Evolutionary conservation across 2,797 vertebrate species (phyloP).

Genomic region (Melanitta fusca): DNA sequence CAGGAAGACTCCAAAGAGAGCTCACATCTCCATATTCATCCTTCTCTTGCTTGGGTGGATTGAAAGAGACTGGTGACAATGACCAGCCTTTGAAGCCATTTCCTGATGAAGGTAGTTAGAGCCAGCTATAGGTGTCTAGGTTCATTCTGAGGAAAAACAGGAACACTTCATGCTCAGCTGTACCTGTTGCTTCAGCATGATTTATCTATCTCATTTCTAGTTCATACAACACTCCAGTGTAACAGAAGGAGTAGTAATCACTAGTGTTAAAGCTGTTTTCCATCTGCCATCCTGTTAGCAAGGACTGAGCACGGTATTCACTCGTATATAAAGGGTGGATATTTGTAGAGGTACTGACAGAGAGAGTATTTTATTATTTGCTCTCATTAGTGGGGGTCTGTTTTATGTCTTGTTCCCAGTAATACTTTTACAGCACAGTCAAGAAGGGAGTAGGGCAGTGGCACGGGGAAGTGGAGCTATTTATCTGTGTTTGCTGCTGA

Average conservation of each 20-base stretch:
- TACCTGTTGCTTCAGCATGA: background rate
- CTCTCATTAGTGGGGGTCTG: background rate
- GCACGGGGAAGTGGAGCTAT: accelerated
- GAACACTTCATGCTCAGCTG: background rate
- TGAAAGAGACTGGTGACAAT: background rate
- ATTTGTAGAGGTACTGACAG: background rate
- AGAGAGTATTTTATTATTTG: background rate
- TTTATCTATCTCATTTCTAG: background rate
- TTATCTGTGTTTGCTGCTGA: background rate
- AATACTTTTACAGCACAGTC: background rate
- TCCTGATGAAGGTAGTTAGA: background rate
- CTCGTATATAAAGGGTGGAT: accelerated
- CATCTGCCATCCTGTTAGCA: background rate
- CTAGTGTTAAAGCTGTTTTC: background rate
- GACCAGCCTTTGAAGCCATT: background rate
- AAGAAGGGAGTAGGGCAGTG: background rate
- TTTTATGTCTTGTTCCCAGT: background rate
- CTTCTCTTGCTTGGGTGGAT: background rate
- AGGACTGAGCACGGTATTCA: background rate
- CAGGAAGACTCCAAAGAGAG: background rate
- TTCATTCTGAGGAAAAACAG: background rate
- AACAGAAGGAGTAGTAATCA: background rate
- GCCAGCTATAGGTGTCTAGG: background rate
- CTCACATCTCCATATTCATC: background rate
- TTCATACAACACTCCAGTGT: background rate